Evolutionary conservation across 2,888 invertebrate genomes (phyloP).

Genomic region (Pterostichus madidus): DNA sequence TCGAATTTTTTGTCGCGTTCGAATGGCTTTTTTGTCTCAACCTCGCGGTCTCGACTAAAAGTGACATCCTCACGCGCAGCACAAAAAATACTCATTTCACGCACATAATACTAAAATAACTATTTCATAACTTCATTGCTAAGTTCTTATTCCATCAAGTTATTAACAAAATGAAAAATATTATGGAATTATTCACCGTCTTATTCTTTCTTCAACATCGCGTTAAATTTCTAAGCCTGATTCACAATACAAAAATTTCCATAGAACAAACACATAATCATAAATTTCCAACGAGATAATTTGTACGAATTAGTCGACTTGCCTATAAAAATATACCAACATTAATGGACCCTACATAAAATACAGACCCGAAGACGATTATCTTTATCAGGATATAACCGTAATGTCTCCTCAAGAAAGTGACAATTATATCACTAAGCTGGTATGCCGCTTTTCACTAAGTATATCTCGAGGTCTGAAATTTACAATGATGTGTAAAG

Average conservation of each 20-base stretch:
- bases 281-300: constrained; percentile 37
- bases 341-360: constrained; percentile 17
- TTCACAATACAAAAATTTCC: constrained; percentile 4
- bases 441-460: constrained; percentile 38
- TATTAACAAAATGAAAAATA: too few relatives aligned
- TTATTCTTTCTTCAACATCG: too few relatives aligned
- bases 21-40: too few relatives aligned
- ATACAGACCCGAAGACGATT: neutral
- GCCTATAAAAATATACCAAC: constrained; percentile 43
- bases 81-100: too few relatives aligned
- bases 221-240: neutral
- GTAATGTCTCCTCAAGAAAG: constrained; percentile 23
- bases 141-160: too few relatives aligned
- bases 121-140: too few relatives aligned
- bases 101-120: too few relatives aligned
- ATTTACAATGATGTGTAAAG: constrained; percentile 1
- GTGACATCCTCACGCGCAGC: too few relatives aligned
- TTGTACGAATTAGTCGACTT: constrained; percentile 28
- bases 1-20: too few relatives aligned
- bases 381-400: constrained; percentile 3
- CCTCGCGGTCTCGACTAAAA: too few relatives aligned
- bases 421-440: constrained; percentile 39
- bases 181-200: too few relatives aligned
- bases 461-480: neutral
- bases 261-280: constrained; percentile 32